Evolutionary conservation across 2,888 invertebrate genomes (phyloP).

Genomic region (Acanthacorydalis orientalis): DNA sequence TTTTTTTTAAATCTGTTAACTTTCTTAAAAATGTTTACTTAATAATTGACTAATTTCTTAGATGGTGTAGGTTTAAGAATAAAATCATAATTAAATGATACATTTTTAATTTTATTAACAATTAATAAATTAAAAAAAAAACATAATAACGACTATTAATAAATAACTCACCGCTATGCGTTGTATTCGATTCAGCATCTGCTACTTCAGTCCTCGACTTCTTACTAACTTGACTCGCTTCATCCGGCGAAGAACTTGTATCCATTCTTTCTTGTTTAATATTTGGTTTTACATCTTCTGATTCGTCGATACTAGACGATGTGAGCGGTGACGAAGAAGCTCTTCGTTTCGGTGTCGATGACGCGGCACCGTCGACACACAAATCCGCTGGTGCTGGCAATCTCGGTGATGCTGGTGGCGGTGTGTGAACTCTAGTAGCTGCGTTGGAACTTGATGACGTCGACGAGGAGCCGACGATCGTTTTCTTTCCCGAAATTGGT

Average conservation of each 20-base stretch:
- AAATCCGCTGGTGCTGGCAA: constrained; percentile 46
- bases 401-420: constrained; percentile 51
- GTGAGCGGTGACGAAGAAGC: constrained; percentile 25
- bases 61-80: too few species aligned
- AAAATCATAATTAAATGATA: too few species aligned
- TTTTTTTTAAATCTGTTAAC: too few species aligned
- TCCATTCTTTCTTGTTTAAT: constrained; percentile 54
- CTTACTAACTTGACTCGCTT: constrained; percentile 41
- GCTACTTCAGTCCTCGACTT: constrained; percentile 66
- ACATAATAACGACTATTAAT: background rate
- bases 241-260: constrained; percentile 42
- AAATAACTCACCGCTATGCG: constrained; percentile 65
- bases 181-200: constrained; percentile 80
- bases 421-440: constrained; percentile 50
- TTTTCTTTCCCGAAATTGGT: constrained; percentile 39
- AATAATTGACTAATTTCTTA: too few species aligned
- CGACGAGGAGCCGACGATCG: background rate
- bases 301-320: constrained; percentile 25
- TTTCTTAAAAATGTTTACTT: too few species aligned
- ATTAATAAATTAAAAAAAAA: too few species aligned
- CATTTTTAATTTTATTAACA: too few species aligned
- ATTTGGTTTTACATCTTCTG: constrained; percentile 27
- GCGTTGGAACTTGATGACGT: constrained; percentile 6
- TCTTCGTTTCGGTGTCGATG: constrained; percentile 58
- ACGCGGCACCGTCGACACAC: constrained; percentile 64